Evolutionary conservation across 2,888 invertebrate genomes (phyloP), one percentile per base, ranked within the genome.

Genomic region (Drosophila stalkeri): DNA sequence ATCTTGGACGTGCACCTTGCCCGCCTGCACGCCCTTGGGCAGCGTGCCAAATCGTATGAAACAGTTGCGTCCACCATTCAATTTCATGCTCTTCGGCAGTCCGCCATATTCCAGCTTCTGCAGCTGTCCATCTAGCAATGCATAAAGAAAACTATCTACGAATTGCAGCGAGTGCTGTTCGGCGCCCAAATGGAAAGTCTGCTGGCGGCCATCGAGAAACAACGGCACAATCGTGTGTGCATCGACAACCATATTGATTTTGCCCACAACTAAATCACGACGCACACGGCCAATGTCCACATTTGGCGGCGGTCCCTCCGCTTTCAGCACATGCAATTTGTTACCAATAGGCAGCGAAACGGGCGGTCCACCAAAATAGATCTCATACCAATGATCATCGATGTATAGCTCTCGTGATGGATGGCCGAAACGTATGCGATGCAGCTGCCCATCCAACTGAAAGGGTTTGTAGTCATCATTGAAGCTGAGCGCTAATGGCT

Each of bases 271-370:
- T 51, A 98, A 94, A 92, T 98, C 98, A 16, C 95, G 96, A 35
- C 97, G 94, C 81, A 96, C 95, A 41, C 95, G 95, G 0, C 98
- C 97, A 71, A 99, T 98, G 92, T 97, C 97, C 0, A 99, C 99
- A 93, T 97, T 97, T 0, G 99, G 99, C 5, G 98, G 95, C 0
- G 98, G 97, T 0, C 99, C 99, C 85, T 97, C 97, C 11, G 99
- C 94, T 87, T 97, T 96, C 1, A 99, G 94, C 51, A 95, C 94
- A 72, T 97, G 95, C n/a, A 96, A 94, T 72, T 96, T 95, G 2
- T 96, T 96, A 67, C 96, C 96, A 43, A 99, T 94, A 49, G 96
- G 95, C 12, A 98, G 96, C 2, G 95, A 95, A 55, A 98, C 95
- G 0, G 97, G 96, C 52, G 97, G 96, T 1, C 98, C 98, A 39